phyloP scores from a whole-genome alignment of 2,888 invertebrate species.

The Mimachlamys varia region DNA sequence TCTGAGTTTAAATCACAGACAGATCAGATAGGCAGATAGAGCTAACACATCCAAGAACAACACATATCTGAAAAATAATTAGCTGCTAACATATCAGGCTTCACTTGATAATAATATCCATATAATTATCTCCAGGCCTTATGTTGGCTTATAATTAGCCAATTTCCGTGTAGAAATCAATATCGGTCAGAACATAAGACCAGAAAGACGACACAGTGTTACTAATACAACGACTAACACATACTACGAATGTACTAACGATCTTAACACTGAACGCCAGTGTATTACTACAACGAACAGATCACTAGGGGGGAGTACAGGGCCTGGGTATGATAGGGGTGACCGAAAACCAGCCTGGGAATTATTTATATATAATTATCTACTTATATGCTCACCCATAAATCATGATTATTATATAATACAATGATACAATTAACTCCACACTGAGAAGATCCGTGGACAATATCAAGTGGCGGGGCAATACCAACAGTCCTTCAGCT shows the following conservation, averaged over 20 bases:
- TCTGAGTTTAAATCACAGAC: neutral
- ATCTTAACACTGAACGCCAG: neutral
- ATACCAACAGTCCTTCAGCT: neutral
- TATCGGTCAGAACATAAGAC: neutral
- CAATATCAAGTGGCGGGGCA: neutral
- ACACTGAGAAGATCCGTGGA: neutral
- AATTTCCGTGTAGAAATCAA: neutral
- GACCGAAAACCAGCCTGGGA: neutral
- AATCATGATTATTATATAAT: slow-evolving; percentile 20
- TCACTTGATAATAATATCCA: neutral
- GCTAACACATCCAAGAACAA: neutral
- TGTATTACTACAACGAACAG: neutral
- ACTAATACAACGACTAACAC: neutral
- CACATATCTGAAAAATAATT: neutral
- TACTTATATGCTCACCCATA: slow-evolving; percentile 16
- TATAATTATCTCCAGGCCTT: neutral
- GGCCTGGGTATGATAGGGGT: neutral
- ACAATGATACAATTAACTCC: slow-evolving; percentile 19
- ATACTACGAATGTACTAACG: neutral
- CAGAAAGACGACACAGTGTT: neutral
- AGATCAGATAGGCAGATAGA: neutral
- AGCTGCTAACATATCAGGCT: neutral
- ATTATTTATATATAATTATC: neutral
- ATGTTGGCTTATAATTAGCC: neutral
- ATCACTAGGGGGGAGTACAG: neutral